Base-by-base conservation (phyloP, 2,888 invertebrate species). In the Acrobeloides nanus region DNA sequence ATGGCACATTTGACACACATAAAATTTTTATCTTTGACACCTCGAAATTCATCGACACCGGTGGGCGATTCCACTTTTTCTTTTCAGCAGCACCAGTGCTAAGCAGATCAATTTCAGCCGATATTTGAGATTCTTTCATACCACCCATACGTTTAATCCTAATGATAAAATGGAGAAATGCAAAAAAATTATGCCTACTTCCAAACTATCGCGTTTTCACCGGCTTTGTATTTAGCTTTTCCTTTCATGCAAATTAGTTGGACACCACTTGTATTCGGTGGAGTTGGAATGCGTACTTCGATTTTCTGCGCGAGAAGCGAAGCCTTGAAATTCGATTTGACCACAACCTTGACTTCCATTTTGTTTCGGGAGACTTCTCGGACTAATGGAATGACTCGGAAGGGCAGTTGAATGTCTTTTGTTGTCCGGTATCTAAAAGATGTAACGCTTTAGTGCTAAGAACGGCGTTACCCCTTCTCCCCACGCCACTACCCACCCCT, bases 21-120 rank as follows among this genome's bases (percentile, higher is more conserved):
- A 47, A 25, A 45, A 18, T 5, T 17, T n/a, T 35, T 35, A 7
- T 15, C 10, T 4, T 35, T 15, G 15, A 60, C 62, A 81, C 82
- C 80, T 99, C 97, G 76, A 99, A 99, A 77, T 92, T 95, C 95
- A 99, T 97, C 1, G 97, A 97, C 74, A 99, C 97, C 38, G 97
- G 97, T 21, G 97, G 97, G 37, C 97, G 82, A 17, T 97, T 99
- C 97, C 97, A 99, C 76, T 99, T 99, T 80, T 97, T 97, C 61
- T 75, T 75, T 57, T 79, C 78, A 25, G 64, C 64, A 10, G 90
- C 92, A 73, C 92, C 95, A 0, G 97, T 95, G 77, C 92, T 92
- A 53, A 99, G 81, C 31, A 99, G 80, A 76, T 99, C 97, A 45
- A 99, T 97, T 81, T 99, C 97, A 0, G 97, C 97, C 0, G 95